Evolutionary conservation across 2,113 vertebrate genomes (phyloP), one percentile per base, ranked within the genome.

Genomic region (Phasianus colchicus): DNA sequence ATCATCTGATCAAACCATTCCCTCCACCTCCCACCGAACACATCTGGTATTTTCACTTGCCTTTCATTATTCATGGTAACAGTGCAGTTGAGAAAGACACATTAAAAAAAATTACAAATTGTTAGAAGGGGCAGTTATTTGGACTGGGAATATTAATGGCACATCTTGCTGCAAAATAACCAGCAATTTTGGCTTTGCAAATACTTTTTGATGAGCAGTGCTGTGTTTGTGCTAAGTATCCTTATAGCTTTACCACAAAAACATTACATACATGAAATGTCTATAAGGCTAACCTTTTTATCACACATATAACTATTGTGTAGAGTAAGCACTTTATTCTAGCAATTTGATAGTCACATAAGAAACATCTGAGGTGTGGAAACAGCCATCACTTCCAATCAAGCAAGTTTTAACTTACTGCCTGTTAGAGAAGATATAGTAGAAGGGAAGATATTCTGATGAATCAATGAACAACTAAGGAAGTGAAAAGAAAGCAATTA

Each of bases 1-100:
- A 61, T 79, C 75, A 84, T 48, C 80, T 93, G 63, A 86, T 69
- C 94, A 83, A 92, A 80, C 40, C 66, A 82, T 69, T 38, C 66
- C 42, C 58, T 72, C 75, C 48, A 73, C 77, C 73, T 82, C 83
- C 54, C 27, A 69, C 43, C 54, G 85, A 76, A 93, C 42, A 76
- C 67, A 63, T 29, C 20, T 9, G 12, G 43, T 24, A 25, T 52
- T 69, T 42, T 47, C 55, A 2, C 43, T 83, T 90, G 57, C 76
- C 83, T 81, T 78, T 65, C 38, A 34, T 27, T 45, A 20, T 18
- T 61, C 1, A 4, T 20, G 48, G 38, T 0, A 65, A 47, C 69
- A 20, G 34, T 1, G 50, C 42, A 61, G 34, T 45, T 42, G 0
- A 69, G 29, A 34, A 24, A 69, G 25, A 48, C 20, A 48, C 4